Conservation (phyloP, 2,888 invertebrate genomes). For the Odontomyia ornata region DNA sequence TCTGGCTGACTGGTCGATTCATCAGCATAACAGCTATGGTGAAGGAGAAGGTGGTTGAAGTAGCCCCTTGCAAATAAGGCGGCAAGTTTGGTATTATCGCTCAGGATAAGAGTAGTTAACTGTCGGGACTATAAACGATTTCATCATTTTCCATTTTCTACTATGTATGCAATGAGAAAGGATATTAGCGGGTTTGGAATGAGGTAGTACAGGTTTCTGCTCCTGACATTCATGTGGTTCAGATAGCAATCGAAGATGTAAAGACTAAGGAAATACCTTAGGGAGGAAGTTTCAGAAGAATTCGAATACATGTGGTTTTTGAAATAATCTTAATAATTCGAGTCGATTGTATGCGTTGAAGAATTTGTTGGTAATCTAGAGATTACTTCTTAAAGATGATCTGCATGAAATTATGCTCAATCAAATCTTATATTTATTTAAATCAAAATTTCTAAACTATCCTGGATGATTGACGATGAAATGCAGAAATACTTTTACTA, state of each 20-base stretch:
- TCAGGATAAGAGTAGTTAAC: conserved; percentile 51
- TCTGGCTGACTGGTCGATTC: conserved; percentile 30
- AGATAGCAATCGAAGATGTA: conserved; percentile 37
- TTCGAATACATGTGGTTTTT: conserved; percentile 21
- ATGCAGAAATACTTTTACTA: too few relatives aligned
- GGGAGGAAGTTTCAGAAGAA: conserved; percentile 17
- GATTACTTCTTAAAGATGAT: too few relatives aligned
- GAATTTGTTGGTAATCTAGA: too few relatives aligned
- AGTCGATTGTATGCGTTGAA: too few relatives aligned
- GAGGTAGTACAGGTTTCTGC: conserved; percentile 4
- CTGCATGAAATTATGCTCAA: too few relatives aligned
- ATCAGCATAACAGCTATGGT: neutral
- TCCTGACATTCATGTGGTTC: conserved; percentile 45
- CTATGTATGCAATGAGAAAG: conserved; percentile 42
- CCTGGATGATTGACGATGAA: too few relatives aligned
- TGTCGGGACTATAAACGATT: conserved; percentile 50
- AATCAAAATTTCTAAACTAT: too few relatives aligned
- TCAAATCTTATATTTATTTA: too few relatives aligned
- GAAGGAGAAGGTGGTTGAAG: neutral
- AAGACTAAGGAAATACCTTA: neutral
- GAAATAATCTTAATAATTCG: too few relatives aligned
- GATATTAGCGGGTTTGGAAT: conserved; percentile 27
- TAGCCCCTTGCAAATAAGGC: conserved; percentile 35
- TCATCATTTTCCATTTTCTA: conserved; percentile 47
- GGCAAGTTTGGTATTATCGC: conserved; percentile 38